Evolutionary conservation across 2,113 vertebrate species (phyloP).

Genomic region (Pardalotus punctatus): DNA sequence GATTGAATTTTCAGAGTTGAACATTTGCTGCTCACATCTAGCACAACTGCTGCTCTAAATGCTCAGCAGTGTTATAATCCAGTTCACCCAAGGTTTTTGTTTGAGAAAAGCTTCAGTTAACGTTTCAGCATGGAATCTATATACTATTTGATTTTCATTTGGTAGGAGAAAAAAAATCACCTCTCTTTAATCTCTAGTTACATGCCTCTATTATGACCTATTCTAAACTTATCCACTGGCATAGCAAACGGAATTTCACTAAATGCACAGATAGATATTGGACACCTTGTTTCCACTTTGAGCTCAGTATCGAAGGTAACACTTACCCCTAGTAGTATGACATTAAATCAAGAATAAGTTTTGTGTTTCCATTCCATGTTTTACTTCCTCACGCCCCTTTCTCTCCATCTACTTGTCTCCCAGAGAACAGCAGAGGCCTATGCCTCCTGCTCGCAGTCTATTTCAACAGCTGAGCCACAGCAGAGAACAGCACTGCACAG

Average conservation of each 20-base stretch:
- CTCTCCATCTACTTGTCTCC: slow-evolving; percentile 14
- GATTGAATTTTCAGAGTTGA: slow-evolving; percentile 15
- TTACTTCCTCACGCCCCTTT: slow-evolving; percentile 36
- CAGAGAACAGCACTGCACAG: background rate
- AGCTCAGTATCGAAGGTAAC: slow-evolving; percentile 64
- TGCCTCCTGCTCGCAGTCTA: background rate
- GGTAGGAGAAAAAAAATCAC: slow-evolving; percentile 49
- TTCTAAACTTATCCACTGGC: slow-evolving; percentile 69
- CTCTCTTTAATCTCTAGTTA: slow-evolving; percentile 54
- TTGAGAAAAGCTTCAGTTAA: background rate
- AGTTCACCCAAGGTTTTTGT: background rate
- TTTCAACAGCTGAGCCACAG: slow-evolving; percentile 43
- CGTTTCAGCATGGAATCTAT: background rate
- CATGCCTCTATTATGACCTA: slow-evolving; percentile 61
- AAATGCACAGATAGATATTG: slow-evolving; percentile 70
- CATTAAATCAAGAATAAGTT: slow-evolving; percentile 65
- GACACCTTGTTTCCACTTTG: slow-evolving; percentile 71
- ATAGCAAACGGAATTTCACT: slow-evolving; percentile 62
- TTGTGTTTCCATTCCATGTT: slow-evolving; percentile 65
- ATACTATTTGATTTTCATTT: background rate
- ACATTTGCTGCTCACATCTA: background rate
- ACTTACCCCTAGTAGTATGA: slow-evolving; percentile 33
- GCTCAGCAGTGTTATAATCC: background rate
- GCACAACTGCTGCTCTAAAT: background rate
- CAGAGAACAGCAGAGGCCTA: slow-evolving; percentile 30